phyloP scores from a whole-genome alignment of 2,113 vertebrate species.

The Trematocara marginatum region DNA sequence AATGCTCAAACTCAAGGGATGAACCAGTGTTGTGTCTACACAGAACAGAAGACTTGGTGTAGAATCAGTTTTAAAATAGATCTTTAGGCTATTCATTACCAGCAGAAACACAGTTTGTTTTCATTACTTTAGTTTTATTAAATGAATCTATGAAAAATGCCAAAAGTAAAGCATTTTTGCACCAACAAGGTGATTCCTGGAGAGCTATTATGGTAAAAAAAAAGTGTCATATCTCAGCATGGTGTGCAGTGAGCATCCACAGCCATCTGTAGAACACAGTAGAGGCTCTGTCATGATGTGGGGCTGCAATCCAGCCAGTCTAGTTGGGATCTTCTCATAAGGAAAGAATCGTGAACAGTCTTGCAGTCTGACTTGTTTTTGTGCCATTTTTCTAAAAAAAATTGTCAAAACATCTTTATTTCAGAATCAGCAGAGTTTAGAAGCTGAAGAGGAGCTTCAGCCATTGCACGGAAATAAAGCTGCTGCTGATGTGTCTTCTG shows the following conservation, averaged over 20 bases:
- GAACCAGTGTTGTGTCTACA: background rate
- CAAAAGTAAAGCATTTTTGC: background rate
- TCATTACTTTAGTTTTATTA: background rate
- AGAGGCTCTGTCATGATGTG: background rate
- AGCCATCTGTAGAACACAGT: background rate
- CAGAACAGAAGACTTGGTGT: background rate
- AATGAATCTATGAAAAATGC: background rate
- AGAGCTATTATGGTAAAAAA: background rate
- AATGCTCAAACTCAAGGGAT: background rate
- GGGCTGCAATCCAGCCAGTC: background rate
- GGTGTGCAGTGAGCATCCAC: background rate
- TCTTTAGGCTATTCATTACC: background rate
- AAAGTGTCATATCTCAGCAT: background rate
- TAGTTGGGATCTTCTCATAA: background rate
- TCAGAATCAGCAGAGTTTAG: background rate
- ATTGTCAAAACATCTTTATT: background rate
- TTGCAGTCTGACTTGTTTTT: background rate
- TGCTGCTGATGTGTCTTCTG: background rate
- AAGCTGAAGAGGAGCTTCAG: background rate
- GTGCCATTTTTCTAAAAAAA: background rate
- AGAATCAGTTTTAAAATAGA: background rate
- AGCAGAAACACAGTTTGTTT: background rate
- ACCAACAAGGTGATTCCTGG: background rate
- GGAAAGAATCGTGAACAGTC: background rate
- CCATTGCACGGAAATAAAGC: background rate